Evolutionary conservation across 2,888 invertebrate genomes (phyloP), one percentile per base, ranked within the genome.

Genomic region (Dioctria rufipes): DNA sequence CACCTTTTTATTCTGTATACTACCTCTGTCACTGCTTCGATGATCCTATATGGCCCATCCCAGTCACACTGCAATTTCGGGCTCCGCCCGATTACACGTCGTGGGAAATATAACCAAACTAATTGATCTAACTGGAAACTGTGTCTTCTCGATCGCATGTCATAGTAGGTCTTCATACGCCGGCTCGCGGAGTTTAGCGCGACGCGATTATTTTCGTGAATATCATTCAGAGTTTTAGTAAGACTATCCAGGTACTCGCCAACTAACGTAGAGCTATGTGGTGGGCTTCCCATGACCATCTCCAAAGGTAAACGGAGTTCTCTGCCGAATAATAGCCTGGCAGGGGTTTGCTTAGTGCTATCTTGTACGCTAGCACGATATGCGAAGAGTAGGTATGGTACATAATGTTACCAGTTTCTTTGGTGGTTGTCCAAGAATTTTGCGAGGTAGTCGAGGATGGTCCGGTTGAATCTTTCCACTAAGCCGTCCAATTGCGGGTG

Each of bases 261-360:
- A 11, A 58, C 25, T n/a, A 3, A 11, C 25, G 25, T 58, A 11
- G 58, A 4, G 8, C 11, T 6, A 5, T 46, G 11, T 13, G 49
- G 77, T 6, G 75, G 75, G 9, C 11, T 13, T 37, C 54, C 75
- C 37, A 75, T 61, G 9, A 82, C 58, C 5, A 83, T 11, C 37
- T 83, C 81, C 13, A 40, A 60, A 9, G 82, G 81, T 37, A 83
- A 65, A 4, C 78, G 73, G 11, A 83, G 80, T 67, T 83, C 80
- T 9, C 78, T 46, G 4, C 81, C 81, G 39, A 83, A 81, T 54
- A 83, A 75, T 43, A 83, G 63, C n/a, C 42, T 43, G 3, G 83
- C 77, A 0, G 84, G 81, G 46, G 79, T 81, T 49, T 46, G 54
- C 5, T 67, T 79, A 3, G 82, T 82, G 43, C 61, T 75, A 37